Evolutionary conservation across 1,140 invertebrate genomes (phyloP).

Genomic region (Drosophila prosaltans): DNA sequence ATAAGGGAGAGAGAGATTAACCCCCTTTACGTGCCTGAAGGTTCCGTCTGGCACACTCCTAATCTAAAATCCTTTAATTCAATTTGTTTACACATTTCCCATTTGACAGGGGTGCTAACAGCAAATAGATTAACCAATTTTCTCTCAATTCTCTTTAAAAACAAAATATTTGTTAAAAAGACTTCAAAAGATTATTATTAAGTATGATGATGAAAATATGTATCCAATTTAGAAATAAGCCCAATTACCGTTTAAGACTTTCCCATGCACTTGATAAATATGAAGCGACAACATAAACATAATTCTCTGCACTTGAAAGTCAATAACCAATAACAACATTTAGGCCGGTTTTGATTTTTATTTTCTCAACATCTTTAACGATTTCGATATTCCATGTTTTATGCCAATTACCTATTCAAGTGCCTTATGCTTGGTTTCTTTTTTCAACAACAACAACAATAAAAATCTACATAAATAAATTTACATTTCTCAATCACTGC

Average conservation of each 20-base stretch:
- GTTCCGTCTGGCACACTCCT: no score
- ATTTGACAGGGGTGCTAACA: no score
- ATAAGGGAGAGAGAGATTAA: no score
- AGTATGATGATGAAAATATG: neutral
- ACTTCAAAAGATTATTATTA: neutral
- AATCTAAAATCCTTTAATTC: no score
- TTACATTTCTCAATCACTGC: constrained; percentile 58
- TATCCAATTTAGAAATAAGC: neutral
- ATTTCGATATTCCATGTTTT: constrained; percentile 39
- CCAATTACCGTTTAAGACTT: neutral
- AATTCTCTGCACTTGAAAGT: constrained; percentile 48
- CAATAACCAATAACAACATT: constrained; percentile 7
- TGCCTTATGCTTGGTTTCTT: constrained; percentile 13
- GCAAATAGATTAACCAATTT: neutral
- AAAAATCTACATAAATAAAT: constrained; percentile 40
- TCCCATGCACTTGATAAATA: constrained; percentile 20
- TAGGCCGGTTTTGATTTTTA: no score
- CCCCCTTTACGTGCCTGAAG: no score
- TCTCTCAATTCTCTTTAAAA: neutral
- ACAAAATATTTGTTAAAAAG: neutral
- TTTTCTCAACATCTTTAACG: constrained; percentile 1
- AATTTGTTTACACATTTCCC: no score
- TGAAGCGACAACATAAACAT: constrained; percentile 27
- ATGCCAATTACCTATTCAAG: constrained; percentile 63
- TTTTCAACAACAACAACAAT: neutral